phyloP scores from a whole-genome alignment of 2,888 invertebrate genomes.

The Synergus japonicus region DNA sequence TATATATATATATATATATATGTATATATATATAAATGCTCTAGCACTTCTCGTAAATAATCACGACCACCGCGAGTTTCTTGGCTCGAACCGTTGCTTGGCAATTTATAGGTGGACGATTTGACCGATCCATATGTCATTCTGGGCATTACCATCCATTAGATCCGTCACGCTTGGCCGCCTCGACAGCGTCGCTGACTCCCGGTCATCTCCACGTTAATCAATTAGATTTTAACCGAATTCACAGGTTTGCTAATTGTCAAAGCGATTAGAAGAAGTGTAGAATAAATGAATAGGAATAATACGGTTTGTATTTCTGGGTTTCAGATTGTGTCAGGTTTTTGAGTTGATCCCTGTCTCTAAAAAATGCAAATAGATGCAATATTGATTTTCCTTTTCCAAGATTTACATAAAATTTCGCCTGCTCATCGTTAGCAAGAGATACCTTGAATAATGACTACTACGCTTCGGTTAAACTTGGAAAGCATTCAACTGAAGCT shows the following conservation, averaged over 20 bases:
- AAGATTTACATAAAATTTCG: not conserved
- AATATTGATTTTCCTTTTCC: not conserved
- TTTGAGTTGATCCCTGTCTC: no score
- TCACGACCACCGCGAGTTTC: slow-evolving; percentile 58
- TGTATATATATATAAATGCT: not conserved
- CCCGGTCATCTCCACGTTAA: slow-evolving; percentile 32
- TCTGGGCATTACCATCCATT: slow-evolving; percentile 69
- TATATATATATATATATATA: no score
- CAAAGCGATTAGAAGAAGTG: not conserved
- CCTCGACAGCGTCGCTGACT: not conserved
- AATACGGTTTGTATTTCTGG: not conserved
- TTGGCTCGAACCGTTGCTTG: slow-evolving; percentile 67
- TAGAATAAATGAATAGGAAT: not conserved
- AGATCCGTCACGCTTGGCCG: slow-evolving; percentile 62
- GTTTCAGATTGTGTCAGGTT: no score
- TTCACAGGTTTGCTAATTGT: not conserved
- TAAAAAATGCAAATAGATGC: not conserved
- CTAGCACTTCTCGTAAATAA: slow-evolving; percentile 56
- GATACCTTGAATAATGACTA: not conserved
- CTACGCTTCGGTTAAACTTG: not conserved
- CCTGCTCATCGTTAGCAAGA: not conserved
- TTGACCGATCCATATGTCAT: slow-evolving; percentile 70
- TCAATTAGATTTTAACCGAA: slow-evolving; percentile 14
- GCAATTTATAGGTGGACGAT: slow-evolving; percentile 66
- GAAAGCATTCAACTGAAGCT: not conserved